Percentiles rank a stretch among this genome's conserved stretches.
Conservation (phyloP, 2,888 invertebrate genomes). For the Drosophila ustulata region DNA sequence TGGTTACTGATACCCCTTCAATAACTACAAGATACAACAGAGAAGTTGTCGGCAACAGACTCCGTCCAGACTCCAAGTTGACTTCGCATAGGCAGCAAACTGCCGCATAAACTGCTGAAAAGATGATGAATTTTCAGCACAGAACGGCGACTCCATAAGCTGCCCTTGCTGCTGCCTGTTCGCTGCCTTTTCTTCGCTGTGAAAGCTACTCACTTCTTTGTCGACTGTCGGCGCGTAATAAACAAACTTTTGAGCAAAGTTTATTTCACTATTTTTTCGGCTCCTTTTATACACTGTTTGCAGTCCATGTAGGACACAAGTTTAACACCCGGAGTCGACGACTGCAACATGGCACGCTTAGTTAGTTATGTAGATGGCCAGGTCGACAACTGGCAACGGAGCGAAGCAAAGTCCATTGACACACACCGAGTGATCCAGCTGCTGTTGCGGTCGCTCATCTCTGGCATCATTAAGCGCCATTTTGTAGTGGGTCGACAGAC, state of each 20-base stretch:
- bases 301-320: conserved; percentile 74
- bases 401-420: conserved; percentile 73
- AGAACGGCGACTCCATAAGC: conserved; percentile 63
- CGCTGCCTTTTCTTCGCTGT: not conserved
- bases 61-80: conserved; percentile 15
- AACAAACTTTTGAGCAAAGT: conserved; percentile 82
- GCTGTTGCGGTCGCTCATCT: conserved; percentile 70
- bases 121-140: conserved; percentile 80
- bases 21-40: conserved; percentile 30
- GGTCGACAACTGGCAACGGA: conserved; percentile 59
- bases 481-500: conserved; percentile 57
- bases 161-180: conserved; percentile 36
- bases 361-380: conserved; percentile 82
- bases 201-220: conserved; percentile 63
- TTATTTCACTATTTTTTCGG: conserved; percentile 75
- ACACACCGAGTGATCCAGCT: conserved; percentile 43
- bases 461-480: conserved; percentile 80
- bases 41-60: conserved; percentile 26
- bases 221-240: conserved; percentile 76
- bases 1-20: too few relatives aligned
- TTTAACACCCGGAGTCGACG: conserved; percentile 61
- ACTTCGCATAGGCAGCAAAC: conserved; percentile 64
- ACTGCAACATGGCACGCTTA: conserved; percentile 79
- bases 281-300: conserved; percentile 33
- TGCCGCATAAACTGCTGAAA: conserved; percentile 78